Base-by-base conservation (phyloP, 1,140 invertebrate genomes). In the Tetragonula clypearis region DNA sequence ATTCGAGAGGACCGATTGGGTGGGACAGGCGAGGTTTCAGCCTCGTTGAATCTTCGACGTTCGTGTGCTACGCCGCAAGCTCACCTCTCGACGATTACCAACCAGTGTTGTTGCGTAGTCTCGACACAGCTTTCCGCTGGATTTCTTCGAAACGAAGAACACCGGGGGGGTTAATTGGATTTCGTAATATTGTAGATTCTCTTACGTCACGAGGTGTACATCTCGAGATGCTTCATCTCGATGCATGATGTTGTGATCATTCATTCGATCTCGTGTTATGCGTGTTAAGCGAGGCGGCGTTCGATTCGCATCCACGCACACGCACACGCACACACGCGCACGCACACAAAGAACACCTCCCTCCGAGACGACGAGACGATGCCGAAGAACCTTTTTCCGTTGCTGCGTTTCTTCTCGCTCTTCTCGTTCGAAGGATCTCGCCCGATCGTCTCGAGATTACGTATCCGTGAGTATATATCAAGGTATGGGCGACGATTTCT, bases 1-100 rank as follows among this genome's bases (percentile, higher is more conserved):
- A 80, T 81, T 85, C 84, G 79, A 81, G 84, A 85, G 78, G 79
- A 75, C 81, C 85, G 81, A 78, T 71, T 82, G 80, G 84, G 84
- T 76, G 80, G 84, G 79, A 83, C 73, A 49, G 41, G 65, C 73
- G n/a, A n/a, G n/a, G 62, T 81, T 65, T 71, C 23, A 35, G 62
- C 17, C 53, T 71, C 65, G 62, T 82, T 82, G 65, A 49, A 69
- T 60, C 23, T 58, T 85, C 60, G 60, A 58, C 55, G 78, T 81
- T 23, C 76, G 75, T 66, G 49, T 55, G 60, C 56, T 26, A 15
- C 19, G 26, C 23, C 41, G 19, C 11, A 41, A 30, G 35, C 23
- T 9, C 6, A 8, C 8, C 6, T 49, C 35, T 35, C 35, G 65
- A 69, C 15, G 55, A 58, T 58, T 23, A 21, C n/a, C 9, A 19